A percentile compares a stretch with the other conserved stretches of the same genome.
phyloP scores from a whole-genome alignment of 2,797 vertebrate species.

The Trichosurus vulpecula region DNA sequence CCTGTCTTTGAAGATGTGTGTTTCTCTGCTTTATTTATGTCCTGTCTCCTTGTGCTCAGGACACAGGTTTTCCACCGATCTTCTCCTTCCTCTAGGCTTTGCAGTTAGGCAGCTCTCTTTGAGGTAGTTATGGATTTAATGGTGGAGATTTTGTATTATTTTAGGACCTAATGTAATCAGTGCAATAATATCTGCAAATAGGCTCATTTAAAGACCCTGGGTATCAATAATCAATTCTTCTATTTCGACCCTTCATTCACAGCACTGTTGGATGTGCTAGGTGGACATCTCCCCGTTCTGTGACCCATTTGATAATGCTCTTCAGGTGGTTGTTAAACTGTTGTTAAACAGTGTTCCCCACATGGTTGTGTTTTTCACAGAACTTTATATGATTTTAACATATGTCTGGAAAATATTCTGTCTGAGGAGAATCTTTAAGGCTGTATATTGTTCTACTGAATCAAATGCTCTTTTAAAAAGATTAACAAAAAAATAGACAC shows the following conservation, averaged over 20 bases:
- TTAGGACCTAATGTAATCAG: background rate
- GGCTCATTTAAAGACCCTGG: background rate
- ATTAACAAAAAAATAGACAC: background rate
- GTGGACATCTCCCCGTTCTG: background rate
- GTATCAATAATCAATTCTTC: background rate
- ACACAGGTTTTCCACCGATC: background rate
- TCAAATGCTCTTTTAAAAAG: background rate
- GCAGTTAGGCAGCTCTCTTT: background rate
- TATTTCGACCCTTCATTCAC: background rate
- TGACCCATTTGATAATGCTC: background rate
- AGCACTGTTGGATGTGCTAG: background rate
- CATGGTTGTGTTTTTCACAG: background rate
- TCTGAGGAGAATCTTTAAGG: background rate
- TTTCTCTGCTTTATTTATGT: background rate
- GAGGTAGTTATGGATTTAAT: background rate
- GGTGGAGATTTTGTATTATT: background rate
- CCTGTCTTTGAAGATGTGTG: background rate
- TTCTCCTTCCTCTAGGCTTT: background rate
- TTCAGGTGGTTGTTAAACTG: background rate
- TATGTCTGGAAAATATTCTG: background rate
- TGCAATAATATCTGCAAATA: background rate
- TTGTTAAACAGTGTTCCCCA: background rate
- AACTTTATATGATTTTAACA: background rate
- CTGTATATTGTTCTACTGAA: background rate
- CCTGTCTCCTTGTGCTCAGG: background rate